A percentile compares a stretch with the other conserved stretches of the same genome.
phyloP scores from a whole-genome alignment of 2,888 invertebrate species.

The Drosophila anomalipes region DNA sequence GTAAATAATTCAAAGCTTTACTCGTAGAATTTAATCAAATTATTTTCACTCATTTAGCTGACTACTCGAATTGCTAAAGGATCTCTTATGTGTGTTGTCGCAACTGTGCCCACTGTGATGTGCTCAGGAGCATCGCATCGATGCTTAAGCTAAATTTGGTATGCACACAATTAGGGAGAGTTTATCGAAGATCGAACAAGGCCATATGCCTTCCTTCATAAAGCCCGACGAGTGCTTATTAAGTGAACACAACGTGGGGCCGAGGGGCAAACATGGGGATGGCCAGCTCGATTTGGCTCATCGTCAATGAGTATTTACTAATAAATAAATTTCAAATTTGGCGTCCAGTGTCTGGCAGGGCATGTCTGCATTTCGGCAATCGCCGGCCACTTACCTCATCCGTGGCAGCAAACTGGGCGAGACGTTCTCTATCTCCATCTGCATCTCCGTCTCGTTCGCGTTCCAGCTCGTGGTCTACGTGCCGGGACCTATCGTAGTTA shows the following conservation, averaged over 20 bases:
- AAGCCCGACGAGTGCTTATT: slow-evolving; percentile 48
- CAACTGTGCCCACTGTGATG: slow-evolving; percentile 41
- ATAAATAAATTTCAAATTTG: slow-evolving; percentile 62
- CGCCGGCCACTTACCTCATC: slow-evolving; percentile 68
- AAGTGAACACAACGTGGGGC: slow-evolving; percentile 44
- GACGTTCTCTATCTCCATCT: slow-evolving; percentile 37
- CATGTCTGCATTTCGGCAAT: neutral
- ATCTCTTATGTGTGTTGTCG: neutral
- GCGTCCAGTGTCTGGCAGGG: slow-evolving; percentile 9
- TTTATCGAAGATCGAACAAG: slow-evolving; percentile 57
- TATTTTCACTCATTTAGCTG: neutral
- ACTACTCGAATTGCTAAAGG: neutral
- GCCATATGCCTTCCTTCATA: slow-evolving; percentile 6
- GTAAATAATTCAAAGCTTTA: neutral
- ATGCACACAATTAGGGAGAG: slow-evolving; percentile 51
- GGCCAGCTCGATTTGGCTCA: slow-evolving; percentile 2
- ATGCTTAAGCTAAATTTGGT: slow-evolving; percentile 55
- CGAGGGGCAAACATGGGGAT: neutral
- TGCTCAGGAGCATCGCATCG: slow-evolving; percentile 7
- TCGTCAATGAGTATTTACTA: slow-evolving; percentile 36
- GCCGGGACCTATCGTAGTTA: neutral
- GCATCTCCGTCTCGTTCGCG: slow-evolving; percentile 20
- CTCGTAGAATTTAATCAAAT: neutral
- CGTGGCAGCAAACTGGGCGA: slow-evolving; percentile 48
- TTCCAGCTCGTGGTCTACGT: slow-evolving; percentile 24